Percentiles rank a stretch among this genome's conserved stretches.
phyloP scores from a whole-genome alignment of 2,797 vertebrate species.

The Discoglossus pictus region DNA sequence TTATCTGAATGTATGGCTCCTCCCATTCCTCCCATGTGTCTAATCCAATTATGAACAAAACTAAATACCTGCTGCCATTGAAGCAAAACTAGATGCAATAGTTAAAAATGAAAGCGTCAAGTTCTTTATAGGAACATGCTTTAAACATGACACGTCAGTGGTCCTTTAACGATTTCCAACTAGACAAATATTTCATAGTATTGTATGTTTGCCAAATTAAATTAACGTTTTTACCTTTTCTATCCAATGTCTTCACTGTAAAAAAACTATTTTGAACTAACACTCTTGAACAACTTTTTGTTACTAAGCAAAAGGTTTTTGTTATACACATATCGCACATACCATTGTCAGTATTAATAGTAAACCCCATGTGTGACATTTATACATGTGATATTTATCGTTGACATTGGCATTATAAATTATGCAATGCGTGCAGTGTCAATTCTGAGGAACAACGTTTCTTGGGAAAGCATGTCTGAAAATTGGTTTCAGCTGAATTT shows the following conservation, averaged over 20 bases:
- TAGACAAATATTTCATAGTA: too few species aligned
- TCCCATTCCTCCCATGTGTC: too few species aligned
- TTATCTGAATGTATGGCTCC: too few species aligned
- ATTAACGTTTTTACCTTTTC: not conserved
- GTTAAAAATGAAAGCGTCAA: too few species aligned
- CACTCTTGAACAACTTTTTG: not conserved
- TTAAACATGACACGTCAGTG: too few species aligned
- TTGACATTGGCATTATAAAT: conserved; percentile 39
- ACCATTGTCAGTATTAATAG: conserved; percentile 37
- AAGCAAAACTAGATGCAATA: too few species aligned
- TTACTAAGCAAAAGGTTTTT: conserved; percentile 20
- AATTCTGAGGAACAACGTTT: conserved; percentile 38
- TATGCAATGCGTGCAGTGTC: conserved; percentile 42
- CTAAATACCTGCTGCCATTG: too few species aligned
- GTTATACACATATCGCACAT: conserved; percentile 32
- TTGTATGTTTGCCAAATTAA: too few species aligned
- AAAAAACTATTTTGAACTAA: not conserved
- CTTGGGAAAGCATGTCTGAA: conserved; percentile 39
- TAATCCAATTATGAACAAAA: too few species aligned
- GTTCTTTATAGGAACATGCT: too few species aligned
- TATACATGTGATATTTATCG: conserved; percentile 42
- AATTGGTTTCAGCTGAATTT: conserved; percentile 56
- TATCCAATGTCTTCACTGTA: not conserved
- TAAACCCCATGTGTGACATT: conserved; percentile 37
- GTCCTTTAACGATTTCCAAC: too few species aligned